phyloP scores from a whole-genome alignment of 2,113 vertebrate species.

The Gymnobelideus leadbeateri region DNA sequence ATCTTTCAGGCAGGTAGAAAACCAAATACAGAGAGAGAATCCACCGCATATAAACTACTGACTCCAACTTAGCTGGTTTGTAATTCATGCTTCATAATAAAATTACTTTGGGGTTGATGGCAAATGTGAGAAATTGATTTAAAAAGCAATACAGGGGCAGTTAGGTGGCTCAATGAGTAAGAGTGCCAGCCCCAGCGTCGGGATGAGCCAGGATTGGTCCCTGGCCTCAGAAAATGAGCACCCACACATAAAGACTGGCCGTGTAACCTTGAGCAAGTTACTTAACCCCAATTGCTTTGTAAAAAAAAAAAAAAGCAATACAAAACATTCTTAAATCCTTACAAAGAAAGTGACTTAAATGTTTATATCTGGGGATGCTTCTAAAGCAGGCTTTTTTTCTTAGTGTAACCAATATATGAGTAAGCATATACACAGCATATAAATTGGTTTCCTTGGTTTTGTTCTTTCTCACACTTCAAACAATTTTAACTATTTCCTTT shows the following conservation, averaged over 20 bases:
- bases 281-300: no score
- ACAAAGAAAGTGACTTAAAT: not conserved
- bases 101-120: not conserved
- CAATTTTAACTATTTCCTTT: not conserved
- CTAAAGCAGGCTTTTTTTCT: not conserved
- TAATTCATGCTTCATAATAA: not conserved
- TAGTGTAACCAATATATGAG: not conserved
- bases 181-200: no score
- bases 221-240: no score
- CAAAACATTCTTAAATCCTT: not conserved
- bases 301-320: not conserved
- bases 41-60: not conserved
- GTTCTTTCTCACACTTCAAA: not conserved
- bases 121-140: not conserved
- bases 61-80: not conserved
- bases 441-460: not conserved
- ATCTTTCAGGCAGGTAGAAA: not conserved
- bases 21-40: not conserved
- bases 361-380: not conserved
- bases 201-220: no score
- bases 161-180: no score
- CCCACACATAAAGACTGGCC: no score
- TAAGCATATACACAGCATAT: not conserved
- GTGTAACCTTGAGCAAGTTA: no score
- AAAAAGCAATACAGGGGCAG: not conserved